A percentile compares a stretch with the other conserved stretches of the same genome.
Conservation (phyloP, 2,888 invertebrate species). For the Drosophila hamatofila region DNA sequence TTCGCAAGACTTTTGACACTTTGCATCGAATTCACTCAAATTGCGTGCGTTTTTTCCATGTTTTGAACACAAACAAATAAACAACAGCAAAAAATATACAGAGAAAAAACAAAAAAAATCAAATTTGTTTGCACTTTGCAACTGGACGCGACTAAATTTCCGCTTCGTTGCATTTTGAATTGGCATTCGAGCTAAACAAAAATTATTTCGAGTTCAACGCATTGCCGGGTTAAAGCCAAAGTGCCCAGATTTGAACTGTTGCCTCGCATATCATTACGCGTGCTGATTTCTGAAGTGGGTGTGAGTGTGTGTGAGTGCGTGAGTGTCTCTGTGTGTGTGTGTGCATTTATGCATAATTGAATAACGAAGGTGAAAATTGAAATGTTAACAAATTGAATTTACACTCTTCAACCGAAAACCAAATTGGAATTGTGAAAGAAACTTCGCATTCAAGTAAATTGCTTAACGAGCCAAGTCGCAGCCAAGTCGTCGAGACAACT, state of each 20-base stretch:
- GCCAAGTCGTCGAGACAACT: slow-evolving; percentile 42
- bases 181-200: slow-evolving; percentile 37
- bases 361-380: slow-evolving; percentile 81
- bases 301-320: not conserved
- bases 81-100: not conserved
- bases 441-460: slow-evolving; percentile 37
- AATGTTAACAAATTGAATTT: slow-evolving; percentile 79
- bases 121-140: slow-evolving; percentile 46
- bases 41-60: slow-evolving; percentile 37
- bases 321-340: not conserved
- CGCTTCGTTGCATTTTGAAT: slow-evolving; percentile 66
- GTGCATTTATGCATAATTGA: slow-evolving; percentile 69
- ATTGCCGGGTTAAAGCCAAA: slow-evolving; percentile 32
- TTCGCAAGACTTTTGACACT: slow-evolving; percentile 3
- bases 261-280: slow-evolving; percentile 51
- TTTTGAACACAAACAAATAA: slow-evolving; percentile 36
- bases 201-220: slow-evolving; percentile 59
- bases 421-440: slow-evolving; percentile 34
- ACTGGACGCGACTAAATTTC: slow-evolving; percentile 64
- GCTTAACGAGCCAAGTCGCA: slow-evolving; percentile 44
- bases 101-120: slow-evolving; percentile 17
- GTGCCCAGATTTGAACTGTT: slow-evolving; percentile 14
- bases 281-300: slow-evolving; percentile 49
- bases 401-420: slow-evolving; percentile 31
- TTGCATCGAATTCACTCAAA: slow-evolving; percentile 22